Conservation (phyloP, 2,797 vertebrate species). For the Setipinna tenuifilis region DNA sequence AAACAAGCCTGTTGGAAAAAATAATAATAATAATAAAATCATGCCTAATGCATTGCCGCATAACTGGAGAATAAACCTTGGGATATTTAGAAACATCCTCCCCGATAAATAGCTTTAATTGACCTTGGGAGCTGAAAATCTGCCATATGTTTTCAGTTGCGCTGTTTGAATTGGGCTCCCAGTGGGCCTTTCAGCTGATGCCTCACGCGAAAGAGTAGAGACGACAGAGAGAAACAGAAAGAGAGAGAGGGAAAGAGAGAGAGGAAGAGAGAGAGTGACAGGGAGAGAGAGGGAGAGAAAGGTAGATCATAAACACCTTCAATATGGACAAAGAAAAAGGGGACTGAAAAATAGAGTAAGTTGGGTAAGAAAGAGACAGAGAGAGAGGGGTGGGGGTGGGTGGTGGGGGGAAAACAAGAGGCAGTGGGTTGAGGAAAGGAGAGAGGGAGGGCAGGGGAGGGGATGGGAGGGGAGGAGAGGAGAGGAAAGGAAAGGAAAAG, state of each 20-base stretch:
- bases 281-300: slow-evolving; percentile 1
- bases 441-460: too few species aligned
- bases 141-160: slow-evolving; percentile 85
- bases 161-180: slow-evolving; percentile 82
- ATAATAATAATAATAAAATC: slow-evolving; percentile 50
- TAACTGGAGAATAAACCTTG: slow-evolving; percentile 80
- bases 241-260: slow-evolving; percentile 24
- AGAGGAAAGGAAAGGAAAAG: slow-evolving; percentile 62
- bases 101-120: slow-evolving; percentile 84
- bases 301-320: slow-evolving; percentile 6
- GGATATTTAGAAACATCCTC: slow-evolving; percentile 83
- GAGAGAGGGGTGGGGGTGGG: slow-evolving; percentile 50
- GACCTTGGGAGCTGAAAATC: slow-evolving; percentile 86
- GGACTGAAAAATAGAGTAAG: slow-evolving; percentile 16
- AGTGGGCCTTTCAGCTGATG: slow-evolving; percentile 77
- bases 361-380: slow-evolving; percentile 24
- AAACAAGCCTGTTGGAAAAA: slow-evolving; percentile 53
- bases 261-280: neutral
- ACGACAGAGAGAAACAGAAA: slow-evolving; percentile 54
- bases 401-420: slow-evolving; percentile 48
- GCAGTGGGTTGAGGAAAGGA: too few species aligned
- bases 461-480: slow-evolving; percentile 58
- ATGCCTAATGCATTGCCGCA: slow-evolving; percentile 77
- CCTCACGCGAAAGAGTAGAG: slow-evolving; percentile 68
- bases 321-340: slow-evolving; percentile 11